Base-by-base conservation (phyloP, 2,888 invertebrate species). In the Chrysodeixis includens region DNA sequence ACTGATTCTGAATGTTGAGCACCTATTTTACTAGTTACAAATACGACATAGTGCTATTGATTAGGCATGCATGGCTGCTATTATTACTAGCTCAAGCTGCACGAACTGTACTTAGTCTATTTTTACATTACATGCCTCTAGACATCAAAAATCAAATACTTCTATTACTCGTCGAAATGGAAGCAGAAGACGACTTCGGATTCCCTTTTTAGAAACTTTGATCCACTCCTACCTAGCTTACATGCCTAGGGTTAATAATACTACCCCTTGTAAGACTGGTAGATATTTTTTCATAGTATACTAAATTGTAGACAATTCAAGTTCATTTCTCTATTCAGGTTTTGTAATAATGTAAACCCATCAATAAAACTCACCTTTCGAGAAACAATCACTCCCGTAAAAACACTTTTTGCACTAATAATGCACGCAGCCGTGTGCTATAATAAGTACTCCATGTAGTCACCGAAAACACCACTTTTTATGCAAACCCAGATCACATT, bases 361-460 rank as follows among this genome's bases (percentile, higher is more conserved):
- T 1, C 0, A 22, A 8, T 10, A 55, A 61, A 8, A 20, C 77
- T 67, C 46, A 74, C 74, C 67, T 67, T 30, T 18, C 1, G 5
- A 12, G 6, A 10, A 5, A 10, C n/a, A 26, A 30, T 32, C 12
- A 16, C 26, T 30, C 40, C 8, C 30, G 8, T 35, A 49, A 66
- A 32, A 35, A 10, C 55, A 54, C 32, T 61, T 75, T 73, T 20
- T 18, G 18, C 56, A 56, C 20, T 12, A 53, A 61, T 40, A 40
- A 67, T 49, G 16, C 61, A 20, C 77, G 51, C 59, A 18, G 30
- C 26, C 40, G 20, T 62, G 55, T 60, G 51, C 71, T 63, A 67
- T 63, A 62, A 68, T 66, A 49, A 53, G 57, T 63, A 51, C 54
- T 16, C n/a, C 72, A 67, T 73, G 52, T 57, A 59, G 46, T 66